Evolutionary conservation across 1,140 invertebrate genomes (phyloP).

Genomic region (Leptoteleia sp.): DNA sequence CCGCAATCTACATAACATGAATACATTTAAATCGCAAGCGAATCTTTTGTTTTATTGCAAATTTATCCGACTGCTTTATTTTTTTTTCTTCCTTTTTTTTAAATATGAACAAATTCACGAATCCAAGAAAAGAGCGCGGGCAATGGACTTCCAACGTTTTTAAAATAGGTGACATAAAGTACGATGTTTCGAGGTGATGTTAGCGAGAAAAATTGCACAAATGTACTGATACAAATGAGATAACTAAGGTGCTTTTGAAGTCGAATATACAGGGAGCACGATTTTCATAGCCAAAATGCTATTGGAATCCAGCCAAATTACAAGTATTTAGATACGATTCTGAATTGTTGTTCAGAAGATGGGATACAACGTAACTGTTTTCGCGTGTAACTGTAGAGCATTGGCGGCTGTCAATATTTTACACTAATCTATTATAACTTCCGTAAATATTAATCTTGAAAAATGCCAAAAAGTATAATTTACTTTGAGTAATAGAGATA

Average conservation of each 20-base stretch:
- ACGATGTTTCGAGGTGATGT: conserved; percentile 3
- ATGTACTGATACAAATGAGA: conserved; percentile 51
- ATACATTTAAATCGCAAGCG: conserved; percentile 26
- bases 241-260: conserved; percentile 51
- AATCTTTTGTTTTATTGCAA: conserved; percentile 15
- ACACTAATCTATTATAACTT: conserved; percentile 2
- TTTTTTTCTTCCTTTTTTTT: not conserved
- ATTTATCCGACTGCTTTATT: too few relatives aligned
- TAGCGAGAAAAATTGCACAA: conserved; percentile 26
- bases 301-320: conserved; percentile 45
- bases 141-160: too few relatives aligned
- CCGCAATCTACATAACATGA: conserved; percentile 45
- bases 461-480: too few relatives aligned
- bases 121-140: too few relatives aligned
- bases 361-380: not conserved
- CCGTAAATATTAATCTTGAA: not conserved
- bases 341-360: conserved; percentile 15
- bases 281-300: conserved; percentile 36
- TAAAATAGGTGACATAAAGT: too few relatives aligned
- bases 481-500: too few relatives aligned
- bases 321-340: conserved; percentile 51
- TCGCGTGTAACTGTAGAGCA: conserved; percentile 17
- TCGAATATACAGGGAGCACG: conserved; percentile 7
- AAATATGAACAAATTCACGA: too few relatives aligned
- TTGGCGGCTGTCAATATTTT: conserved; percentile 37